These are phyloP conservation scores for Rhabdornis inornatus DNA, from an alignment of 2,113 vertebrate genomes.

Conservation along the genomic window DNA sequence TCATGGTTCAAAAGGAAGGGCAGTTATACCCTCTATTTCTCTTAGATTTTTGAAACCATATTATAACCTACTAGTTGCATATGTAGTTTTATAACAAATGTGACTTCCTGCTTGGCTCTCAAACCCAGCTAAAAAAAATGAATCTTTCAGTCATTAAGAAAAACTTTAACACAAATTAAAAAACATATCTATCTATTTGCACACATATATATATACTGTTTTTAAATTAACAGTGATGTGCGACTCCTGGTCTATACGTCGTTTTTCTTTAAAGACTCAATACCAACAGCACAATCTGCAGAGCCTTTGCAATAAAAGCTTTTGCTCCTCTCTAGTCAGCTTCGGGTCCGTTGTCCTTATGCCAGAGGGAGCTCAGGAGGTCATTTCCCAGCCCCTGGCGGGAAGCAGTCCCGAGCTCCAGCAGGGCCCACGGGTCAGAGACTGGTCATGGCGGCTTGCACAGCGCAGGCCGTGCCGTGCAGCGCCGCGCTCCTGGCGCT, in stretches of 20 bases:
- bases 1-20: background rate
- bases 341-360: background rate
- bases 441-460: conserved; percentile 55
- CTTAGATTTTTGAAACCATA: background rate
- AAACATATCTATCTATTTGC: background rate
- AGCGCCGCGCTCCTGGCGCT: conserved; percentile 68
- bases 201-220: background rate
- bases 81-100: background rate
- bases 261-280: background rate
- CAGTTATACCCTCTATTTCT: background rate
- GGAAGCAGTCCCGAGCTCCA: background rate
- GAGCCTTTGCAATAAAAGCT: background rate
- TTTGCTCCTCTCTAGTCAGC: background rate
- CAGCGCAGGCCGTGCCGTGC: conserved; percentile 16
- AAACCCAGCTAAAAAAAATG: background rate
- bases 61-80: background rate
- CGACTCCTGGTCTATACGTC: background rate
- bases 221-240: background rate
- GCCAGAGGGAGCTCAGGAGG: background rate
- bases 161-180: background rate
- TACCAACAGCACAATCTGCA: background rate
- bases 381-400: background rate
- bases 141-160: background rate
- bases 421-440: conserved; percentile 54
- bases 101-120: background rate